These are phyloP conservation scores for Eudasyphora cyanicolor DNA, from an alignment of 2,888 invertebrate species.

Conservation along the genomic window DNA sequence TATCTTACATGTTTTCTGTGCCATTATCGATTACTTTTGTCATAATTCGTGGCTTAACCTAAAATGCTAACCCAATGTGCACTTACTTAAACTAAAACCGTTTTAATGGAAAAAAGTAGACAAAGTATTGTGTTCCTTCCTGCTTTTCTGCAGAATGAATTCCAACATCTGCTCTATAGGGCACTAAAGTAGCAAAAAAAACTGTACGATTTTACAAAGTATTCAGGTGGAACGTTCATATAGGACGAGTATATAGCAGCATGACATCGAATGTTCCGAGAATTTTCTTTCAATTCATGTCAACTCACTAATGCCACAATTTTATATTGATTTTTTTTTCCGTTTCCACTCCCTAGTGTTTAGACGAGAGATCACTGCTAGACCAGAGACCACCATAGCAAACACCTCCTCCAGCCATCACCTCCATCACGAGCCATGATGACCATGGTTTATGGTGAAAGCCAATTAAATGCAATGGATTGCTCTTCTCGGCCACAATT, in stretches of 20 bases:
- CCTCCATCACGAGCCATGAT: no score
- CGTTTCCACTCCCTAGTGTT: not conserved
- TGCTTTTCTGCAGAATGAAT: not conserved
- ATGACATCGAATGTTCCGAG: not conserved
- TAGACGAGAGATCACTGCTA: not conserved
- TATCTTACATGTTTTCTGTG: no score
- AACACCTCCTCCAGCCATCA: no score
- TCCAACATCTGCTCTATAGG: not conserved
- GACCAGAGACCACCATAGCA: no score
- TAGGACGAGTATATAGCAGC: not conserved
- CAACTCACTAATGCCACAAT: not conserved
- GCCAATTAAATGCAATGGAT: conserved; percentile 33
- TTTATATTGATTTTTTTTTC: conserved; percentile 16
- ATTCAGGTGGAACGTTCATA: not conserved
- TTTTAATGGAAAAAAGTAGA: no score
- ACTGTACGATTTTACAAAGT: not conserved
- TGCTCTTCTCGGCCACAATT: conserved; percentile 11
- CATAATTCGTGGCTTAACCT: no score
- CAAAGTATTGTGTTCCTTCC: no score
- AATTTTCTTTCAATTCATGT: not conserved
- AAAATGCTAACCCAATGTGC: no score
- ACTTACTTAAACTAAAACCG: no score
- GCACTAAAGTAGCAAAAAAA: not conserved
- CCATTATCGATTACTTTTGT: no score
- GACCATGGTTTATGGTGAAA: conserved; percentile 6